Evolutionary conservation across 2,113 vertebrate species (phyloP).

Genomic region (Arenaria interpres): DNA sequence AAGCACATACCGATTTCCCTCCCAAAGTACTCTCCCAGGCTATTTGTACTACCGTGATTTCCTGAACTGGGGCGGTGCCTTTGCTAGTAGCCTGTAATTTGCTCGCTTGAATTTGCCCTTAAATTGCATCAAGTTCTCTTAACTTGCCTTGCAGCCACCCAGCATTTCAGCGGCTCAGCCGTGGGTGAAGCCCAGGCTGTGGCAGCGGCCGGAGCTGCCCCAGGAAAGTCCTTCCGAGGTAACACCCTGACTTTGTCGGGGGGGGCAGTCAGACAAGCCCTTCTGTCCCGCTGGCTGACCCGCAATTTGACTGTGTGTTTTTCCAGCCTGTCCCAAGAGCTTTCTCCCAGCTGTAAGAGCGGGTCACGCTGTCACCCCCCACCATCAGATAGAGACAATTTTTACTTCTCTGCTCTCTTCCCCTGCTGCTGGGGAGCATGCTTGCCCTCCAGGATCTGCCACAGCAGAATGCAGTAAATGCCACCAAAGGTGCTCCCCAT

Average conservation of each 20-base stretch:
- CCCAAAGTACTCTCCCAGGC: rapidly evolving
- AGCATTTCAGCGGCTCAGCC: not conserved
- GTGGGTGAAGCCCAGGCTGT: not conserved
- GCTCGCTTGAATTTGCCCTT: not conserved
- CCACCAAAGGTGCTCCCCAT: not conserved
- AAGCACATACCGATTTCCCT: not conserved
- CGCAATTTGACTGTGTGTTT: rapidly evolving
- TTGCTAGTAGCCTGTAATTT: conserved; percentile 21
- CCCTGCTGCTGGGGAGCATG: not conserved
- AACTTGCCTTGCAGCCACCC: not conserved
- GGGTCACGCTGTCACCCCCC: not conserved
- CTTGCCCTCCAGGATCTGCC: not conserved
- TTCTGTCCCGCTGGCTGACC: not conserved
- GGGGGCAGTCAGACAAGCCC: not conserved
- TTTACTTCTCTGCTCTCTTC: not conserved
- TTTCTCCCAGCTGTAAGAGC: not conserved
- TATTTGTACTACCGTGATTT: not conserved
- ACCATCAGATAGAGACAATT: not conserved
- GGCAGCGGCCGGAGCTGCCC: not conserved
- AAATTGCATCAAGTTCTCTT: not conserved
- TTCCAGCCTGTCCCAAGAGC: not conserved
- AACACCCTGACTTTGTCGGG: not conserved
- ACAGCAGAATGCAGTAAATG: not conserved
- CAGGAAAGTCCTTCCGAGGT: not conserved
- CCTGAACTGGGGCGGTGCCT: not conserved